Conservation (phyloP, 1,140 invertebrate species). For the Drosophila truncata region DNA sequence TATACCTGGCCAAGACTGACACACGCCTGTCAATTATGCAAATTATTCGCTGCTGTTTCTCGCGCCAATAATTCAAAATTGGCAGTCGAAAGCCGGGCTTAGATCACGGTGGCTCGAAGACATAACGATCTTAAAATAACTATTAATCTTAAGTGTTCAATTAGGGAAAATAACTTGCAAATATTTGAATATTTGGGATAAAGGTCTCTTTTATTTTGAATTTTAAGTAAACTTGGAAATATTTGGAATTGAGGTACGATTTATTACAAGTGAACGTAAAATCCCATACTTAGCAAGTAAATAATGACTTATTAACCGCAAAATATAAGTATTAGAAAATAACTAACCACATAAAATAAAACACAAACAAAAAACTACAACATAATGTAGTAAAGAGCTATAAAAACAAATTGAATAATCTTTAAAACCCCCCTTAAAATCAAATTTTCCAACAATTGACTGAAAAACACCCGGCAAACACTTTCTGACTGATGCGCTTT, state of each 20-base stretch:
- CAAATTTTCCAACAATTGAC: conserved; percentile 19
- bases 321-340: not conserved
- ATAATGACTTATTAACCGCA: not conserved
- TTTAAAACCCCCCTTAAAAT: conserved; percentile 1
- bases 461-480: conserved; percentile 33
- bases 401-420: not conserved
- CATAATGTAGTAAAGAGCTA: not conserved
- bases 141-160: not conserved
- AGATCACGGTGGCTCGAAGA: conserved; percentile 2
- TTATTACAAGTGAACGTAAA: not conserved
- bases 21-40: conserved; percentile 65
- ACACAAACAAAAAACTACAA: not conserved
- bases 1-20: conserved; percentile 22
- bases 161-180: not conserved
- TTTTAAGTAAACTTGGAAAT: too few relatives aligned
- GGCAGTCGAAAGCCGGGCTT: conserved; percentile 22
- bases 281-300: not conserved
- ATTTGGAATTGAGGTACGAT: too few relatives aligned
- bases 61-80: conserved; percentile 36
- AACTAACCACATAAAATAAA: not conserved
- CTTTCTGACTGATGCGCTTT: conserved; percentile 52
- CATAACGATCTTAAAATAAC: conserved; percentile 17
- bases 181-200: not conserved
- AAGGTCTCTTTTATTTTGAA: too few relatives aligned
- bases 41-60: conserved; percentile 56